phyloP scores from a whole-genome alignment of 2,113 vertebrate species.

The Cheirogaleus medius region DNA sequence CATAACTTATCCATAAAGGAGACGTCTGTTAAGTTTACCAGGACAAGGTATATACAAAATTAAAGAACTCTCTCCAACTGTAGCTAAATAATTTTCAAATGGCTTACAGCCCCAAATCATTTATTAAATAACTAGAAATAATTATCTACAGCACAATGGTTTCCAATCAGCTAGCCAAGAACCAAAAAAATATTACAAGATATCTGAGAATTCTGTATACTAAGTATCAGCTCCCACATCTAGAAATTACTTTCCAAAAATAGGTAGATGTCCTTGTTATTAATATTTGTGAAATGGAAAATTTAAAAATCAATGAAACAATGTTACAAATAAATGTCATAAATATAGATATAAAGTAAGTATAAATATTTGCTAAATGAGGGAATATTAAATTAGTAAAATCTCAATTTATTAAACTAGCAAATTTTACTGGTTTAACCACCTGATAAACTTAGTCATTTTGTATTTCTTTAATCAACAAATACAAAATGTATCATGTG shows the following conservation, averaged over 20 bases:
- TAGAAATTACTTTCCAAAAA: background rate
- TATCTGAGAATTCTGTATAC: background rate
- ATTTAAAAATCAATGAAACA: background rate
- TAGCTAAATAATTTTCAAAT: background rate
- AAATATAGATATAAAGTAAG: background rate
- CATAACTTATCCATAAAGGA: background rate
- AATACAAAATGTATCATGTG: background rate
- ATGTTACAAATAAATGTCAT: background rate
- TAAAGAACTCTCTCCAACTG: background rate
- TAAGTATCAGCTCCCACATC: background rate
- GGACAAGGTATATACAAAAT: background rate
- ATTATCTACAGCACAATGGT: background rate
- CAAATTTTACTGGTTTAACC: background rate
- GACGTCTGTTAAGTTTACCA: background rate
- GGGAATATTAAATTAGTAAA: background rate
- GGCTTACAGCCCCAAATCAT: background rate
- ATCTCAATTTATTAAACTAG: background rate
- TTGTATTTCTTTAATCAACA: background rate
- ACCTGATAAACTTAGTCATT: background rate
- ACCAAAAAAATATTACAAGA: background rate
- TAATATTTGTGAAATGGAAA: background rate
- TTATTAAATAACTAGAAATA: slow-evolving; percentile 38
- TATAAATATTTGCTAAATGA: background rate
- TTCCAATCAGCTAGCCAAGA: slow-evolving; percentile 5
- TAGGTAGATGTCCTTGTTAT: background rate